phyloP scores from a whole-genome alignment of 92 coral and sea anemone genomes.

The Porites evermanni region DNA sequence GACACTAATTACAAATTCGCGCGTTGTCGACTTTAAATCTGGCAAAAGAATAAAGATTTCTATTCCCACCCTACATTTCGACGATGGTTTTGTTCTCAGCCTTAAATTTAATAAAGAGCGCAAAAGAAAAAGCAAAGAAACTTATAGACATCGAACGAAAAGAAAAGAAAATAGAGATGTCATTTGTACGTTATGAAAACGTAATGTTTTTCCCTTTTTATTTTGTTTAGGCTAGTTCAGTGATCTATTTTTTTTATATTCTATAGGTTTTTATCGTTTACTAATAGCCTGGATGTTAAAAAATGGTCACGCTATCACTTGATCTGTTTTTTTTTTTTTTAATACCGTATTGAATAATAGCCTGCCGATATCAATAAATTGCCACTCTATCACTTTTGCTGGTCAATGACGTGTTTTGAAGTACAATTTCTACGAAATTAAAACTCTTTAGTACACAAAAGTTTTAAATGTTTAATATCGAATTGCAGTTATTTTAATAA shows the following conservation, averaged over 20 bases:
- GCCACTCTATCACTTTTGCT: not conserved
- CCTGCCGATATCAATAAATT: not conserved
- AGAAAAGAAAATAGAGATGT: too few relatives aligned
- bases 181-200: too few relatives aligned
- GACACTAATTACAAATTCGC: not conserved
- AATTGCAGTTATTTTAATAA: not conserved
- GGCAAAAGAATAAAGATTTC: not conserved
- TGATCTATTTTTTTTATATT: too few relatives aligned
- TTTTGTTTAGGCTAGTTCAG: too few relatives aligned
- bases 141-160: too few relatives aligned
- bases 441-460: not conserved
- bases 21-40: not conserved
- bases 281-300: too few relatives aligned
- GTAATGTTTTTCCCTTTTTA: too few relatives aligned
- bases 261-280: too few relatives aligned
- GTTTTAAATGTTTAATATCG: not conserved
- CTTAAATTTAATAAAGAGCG: not conserved
- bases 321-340: slow-evolving; percentile 3
- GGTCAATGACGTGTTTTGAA: not conserved
- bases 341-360: not conserved
- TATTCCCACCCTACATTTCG: not conserved
- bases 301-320: not conserved
- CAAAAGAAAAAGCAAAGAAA: not conserved
- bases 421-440: not conserved
- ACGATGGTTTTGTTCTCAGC: slow-evolving; percentile 9